Evolutionary conservation across 1,140 invertebrate genomes (phyloP).

Genomic region (Listronotus bonariensis): DNA sequence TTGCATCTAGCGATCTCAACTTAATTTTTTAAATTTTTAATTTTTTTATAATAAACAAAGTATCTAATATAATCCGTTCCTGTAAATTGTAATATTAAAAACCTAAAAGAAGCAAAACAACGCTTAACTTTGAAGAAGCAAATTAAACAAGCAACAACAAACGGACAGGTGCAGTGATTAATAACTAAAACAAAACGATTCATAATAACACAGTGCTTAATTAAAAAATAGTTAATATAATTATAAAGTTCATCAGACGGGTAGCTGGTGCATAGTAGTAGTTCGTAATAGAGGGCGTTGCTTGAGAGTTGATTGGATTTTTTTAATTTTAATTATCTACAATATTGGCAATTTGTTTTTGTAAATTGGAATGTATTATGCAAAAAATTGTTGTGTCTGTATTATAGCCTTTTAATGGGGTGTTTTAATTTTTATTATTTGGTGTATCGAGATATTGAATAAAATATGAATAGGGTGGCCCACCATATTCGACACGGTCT

Average conservation of each 20-base stretch:
- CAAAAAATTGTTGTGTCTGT: too few species aligned
- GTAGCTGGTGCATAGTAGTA: constrained; percentile 3
- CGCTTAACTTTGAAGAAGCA: neutral
- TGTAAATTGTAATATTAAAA: constrained; percentile 1
- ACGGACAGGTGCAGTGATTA: constrained; percentile 16
- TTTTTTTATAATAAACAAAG: too few species aligned
- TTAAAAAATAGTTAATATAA: constrained; percentile 14
- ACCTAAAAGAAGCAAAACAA: constrained; percentile 1
- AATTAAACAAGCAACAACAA: constrained; percentile 13
- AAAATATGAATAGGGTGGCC: too few species aligned
- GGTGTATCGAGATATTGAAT: too few species aligned
- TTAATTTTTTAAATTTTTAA: too few species aligned
- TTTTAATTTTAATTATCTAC: neutral
- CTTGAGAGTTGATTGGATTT: neutral
- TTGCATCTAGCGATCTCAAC: too few species aligned
- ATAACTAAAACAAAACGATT: constrained; percentile 13
- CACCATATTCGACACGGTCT: too few species aligned
- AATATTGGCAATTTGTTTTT: too few species aligned
- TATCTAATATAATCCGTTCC: neutral
- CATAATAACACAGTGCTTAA: constrained; percentile 13
- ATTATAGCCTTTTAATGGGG: too few species aligned
- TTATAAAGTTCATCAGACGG: constrained; percentile 13
- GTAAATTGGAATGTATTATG: too few species aligned
- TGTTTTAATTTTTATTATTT: too few species aligned
- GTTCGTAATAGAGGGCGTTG: constrained; percentile 10